These are phyloP conservation scores for Seriola quinqueradiata DNA, from an alignment of 2,113 vertebrate species.

Conservation along the genomic window DNA sequence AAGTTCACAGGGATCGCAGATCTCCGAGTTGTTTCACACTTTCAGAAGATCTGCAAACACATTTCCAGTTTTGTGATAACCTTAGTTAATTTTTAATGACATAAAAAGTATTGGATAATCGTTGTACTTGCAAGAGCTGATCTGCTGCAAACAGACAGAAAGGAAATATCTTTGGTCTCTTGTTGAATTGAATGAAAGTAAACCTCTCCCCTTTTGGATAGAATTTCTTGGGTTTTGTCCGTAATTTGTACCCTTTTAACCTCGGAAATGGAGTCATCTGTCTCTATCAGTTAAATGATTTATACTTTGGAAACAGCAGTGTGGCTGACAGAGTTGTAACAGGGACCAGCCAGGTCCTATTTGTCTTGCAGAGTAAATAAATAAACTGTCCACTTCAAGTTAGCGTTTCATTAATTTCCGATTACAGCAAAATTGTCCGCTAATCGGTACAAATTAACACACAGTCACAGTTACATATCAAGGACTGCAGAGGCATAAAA, in stretches of 20 bases:
- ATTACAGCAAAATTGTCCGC: constrained; percentile 48
- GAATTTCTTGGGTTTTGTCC: constrained; percentile 57
- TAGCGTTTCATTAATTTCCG: constrained; percentile 56
- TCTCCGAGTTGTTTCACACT: constrained; percentile 28
- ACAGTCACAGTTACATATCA: constrained; percentile 32
- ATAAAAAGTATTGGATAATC: constrained; percentile 35
- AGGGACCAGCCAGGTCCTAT: constrained; percentile 54
- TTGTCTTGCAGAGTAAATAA: constrained; percentile 74
- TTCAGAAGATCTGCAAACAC: constrained; percentile 25
- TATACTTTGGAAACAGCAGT: constrained; percentile 50
- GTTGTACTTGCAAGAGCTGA: constrained; percentile 9
- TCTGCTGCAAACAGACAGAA: constrained; percentile 16
- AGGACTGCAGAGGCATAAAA: constrained; percentile 18
- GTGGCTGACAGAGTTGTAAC: constrained; percentile 59
- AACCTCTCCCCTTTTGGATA: constrained; percentile 36
- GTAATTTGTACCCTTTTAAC: constrained; percentile 74
- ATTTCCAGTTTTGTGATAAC: constrained; percentile 33
- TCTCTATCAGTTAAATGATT: constrained; percentile 68
- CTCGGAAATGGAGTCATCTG: constrained; percentile 69
- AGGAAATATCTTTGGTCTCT: constrained; percentile 53
- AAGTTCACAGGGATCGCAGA: neutral
- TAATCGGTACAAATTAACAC: constrained; percentile 55
- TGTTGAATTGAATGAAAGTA: constrained; percentile 55
- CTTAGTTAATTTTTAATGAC: constrained; percentile 48
- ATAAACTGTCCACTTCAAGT: constrained; percentile 58